These are phyloP conservation scores for Rhodinocichla rosea DNA, from an alignment of 2,113 vertebrate genomes.

Conservation along the genomic window DNA sequence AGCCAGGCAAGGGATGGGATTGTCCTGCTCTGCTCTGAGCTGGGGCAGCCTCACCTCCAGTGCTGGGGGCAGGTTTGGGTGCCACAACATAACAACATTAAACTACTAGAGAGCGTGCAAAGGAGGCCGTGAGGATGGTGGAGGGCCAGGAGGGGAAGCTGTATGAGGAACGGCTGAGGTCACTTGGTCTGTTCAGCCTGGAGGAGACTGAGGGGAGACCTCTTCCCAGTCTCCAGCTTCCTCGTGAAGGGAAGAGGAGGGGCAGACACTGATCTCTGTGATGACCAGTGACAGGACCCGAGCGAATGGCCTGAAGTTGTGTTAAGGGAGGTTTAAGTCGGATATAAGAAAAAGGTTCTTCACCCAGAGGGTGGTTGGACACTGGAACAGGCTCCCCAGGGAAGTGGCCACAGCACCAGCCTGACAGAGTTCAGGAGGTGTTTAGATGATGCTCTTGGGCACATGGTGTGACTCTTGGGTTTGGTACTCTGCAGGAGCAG, in stretches of 20 bases:
- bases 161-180: neutral
- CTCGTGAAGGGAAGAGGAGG: neutral
- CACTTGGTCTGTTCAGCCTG: neutral
- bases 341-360: neutral
- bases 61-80: rapidly evolving
- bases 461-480: neutral
- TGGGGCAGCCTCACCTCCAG: rapidly evolving
- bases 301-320: neutral
- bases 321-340: neutral
- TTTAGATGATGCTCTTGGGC: rapidly evolving
- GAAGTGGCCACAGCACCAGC: neutral
- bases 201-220: neutral
- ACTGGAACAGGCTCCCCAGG: neutral
- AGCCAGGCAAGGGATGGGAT: rapidly evolving
- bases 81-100: rapidly evolving
- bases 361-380: rapidly evolving
- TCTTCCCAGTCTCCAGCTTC: neutral
- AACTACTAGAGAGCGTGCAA: neutral
- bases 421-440: neutral
- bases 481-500: neutral
- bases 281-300: rapidly evolving
- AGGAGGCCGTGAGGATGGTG: neutral
- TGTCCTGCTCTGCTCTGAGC: neutral
- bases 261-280: neutral
- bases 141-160: neutral